Base-by-base conservation (phyloP, 2,888 invertebrate species). In the Acanthacorydalis orientalis region DNA sequence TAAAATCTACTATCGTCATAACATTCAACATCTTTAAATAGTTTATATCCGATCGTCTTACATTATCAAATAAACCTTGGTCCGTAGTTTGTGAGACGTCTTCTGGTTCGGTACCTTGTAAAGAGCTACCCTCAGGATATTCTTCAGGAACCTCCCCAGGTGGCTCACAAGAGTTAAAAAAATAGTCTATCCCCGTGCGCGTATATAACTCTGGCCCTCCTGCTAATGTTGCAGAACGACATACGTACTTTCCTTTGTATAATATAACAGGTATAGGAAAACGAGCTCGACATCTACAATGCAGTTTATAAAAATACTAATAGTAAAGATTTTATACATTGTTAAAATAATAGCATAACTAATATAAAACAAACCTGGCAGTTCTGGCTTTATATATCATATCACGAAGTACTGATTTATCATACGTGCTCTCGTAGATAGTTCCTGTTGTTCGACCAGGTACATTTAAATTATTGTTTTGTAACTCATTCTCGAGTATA, bases 181-280 rank as follows among this genome's bases (percentile, higher is more conserved):
- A 39, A 31, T 46, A 46, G 12, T 46, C 46, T 1, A 46, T 34
- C 1, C 79, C 78, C 34, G 75, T 74, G 44, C 83, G 69, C 2
- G 80, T 78, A 60, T 81, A 82, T 48, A 83, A 78, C 65, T 86
- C 86, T 11, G 78, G 75, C 50, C 79, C 78, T 37, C 81, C 76
- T 1, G 83, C 79, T 44, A 85, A 61, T 0, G 86, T 86, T 1
- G 83, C 77, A 12, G 83, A 83, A 44, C 86, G 77, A 60, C 80
- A 81, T 43, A 82, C 72, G 54, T 77, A 74, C 59, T 83, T 83
- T 51, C 81, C 81, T 52, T 79, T 77, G 61, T 74, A 83, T 50
- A 85, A 67, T 55, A 87, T 84, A 11, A 84, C 83, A 43, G 86
- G 85, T 44, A 83, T 69, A 16, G 80, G 80, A 65, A 86, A 86